Base-by-base conservation (phyloP, 2,888 invertebrate species). In the Selenia dentaria region DNA sequence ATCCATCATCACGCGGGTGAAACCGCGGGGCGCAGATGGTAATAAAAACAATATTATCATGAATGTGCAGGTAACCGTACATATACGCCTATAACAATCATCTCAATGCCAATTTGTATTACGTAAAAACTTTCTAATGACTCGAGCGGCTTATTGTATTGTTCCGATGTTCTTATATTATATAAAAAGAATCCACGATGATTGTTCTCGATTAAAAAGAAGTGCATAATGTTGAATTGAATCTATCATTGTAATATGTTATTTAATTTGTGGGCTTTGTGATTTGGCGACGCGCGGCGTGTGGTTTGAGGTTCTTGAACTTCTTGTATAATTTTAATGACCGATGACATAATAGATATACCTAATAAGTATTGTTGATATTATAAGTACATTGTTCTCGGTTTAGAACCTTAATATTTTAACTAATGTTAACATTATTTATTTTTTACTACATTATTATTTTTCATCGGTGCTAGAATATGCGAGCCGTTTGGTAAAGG, bases 71-170 rank as follows among this genome's bases (percentile, higher is more conserved):
- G n/a, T n/a, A n/a, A n/a, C n/a, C n/a, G n/a, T n/a, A n/a, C n/a
- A n/a, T 16, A 3, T 16, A 16, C 16, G 4, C 16, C 3, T 8
- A 8, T 22, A 6, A 22, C 8, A 6, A 22, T 22, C 22, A 48
- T 49, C 44, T 64, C 51, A 60, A 48, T 54, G 51, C 45, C 48
- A 43, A 52, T 42, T 48, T 37, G 39, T 12, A 14, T 69, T 66
- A 64, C 60, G 53, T 59, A 65, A 59, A 41, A 50, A 67, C 70
- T 70, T 70, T 70, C 71, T 71, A 70, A 67, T 46, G 59, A 57
- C 59, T 51, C 42, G 33, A 37, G 44, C 42, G 43, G 38, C 49
- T 2, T 6, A 22, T 6, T 2, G 22, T 61, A 62, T 54, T 56
- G 44, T 60, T 54, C 54, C 47, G 54, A 55, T 46, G 39, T 51